These are phyloP conservation scores for Ramazzottius varieornatus DNA, from an alignment of 2,888 invertebrate genomes.

Conservation along the genomic window DNA sequence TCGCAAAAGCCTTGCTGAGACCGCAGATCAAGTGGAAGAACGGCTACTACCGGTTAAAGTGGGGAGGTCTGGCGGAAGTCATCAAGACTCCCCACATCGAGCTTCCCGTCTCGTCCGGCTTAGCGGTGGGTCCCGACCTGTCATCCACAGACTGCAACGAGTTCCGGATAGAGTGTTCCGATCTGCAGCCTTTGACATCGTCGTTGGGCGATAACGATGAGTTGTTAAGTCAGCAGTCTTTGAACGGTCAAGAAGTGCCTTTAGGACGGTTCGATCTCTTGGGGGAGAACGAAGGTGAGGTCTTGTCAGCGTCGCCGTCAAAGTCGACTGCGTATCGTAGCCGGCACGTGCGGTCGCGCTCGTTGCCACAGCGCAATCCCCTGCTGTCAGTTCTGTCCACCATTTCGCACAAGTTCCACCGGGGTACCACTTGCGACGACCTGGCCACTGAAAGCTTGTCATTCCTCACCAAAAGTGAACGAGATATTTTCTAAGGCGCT, in stretches of 20 bases:
- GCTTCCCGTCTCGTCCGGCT: background rate
- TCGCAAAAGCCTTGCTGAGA: slow-evolving; percentile 55
- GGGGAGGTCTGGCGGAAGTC: slow-evolving; percentile 84
- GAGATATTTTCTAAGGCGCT: background rate
- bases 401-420: background rate
- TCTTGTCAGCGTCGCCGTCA: background rate
- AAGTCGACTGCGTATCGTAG: background rate
- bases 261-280: background rate
- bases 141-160: background rate
- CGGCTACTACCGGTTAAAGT: slow-evolving; percentile 60
- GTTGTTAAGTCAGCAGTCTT: background rate
- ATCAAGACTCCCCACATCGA: slow-evolving; percentile 24
- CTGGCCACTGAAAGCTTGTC: background rate
- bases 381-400: background rate
- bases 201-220: background rate
- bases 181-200: too few species aligned
- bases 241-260: background rate
- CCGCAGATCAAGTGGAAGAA: slow-evolving; percentile 79
- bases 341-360: slow-evolving; percentile 1
- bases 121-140: background rate
- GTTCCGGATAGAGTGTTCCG: too few species aligned
- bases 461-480: background rate
- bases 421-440: background rate
- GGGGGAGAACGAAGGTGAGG: background rate
- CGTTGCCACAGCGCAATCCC: background rate